Evolutionary conservation across 2,888 invertebrate species (phyloP).

Genomic region (Trichacis sp.): DNA sequence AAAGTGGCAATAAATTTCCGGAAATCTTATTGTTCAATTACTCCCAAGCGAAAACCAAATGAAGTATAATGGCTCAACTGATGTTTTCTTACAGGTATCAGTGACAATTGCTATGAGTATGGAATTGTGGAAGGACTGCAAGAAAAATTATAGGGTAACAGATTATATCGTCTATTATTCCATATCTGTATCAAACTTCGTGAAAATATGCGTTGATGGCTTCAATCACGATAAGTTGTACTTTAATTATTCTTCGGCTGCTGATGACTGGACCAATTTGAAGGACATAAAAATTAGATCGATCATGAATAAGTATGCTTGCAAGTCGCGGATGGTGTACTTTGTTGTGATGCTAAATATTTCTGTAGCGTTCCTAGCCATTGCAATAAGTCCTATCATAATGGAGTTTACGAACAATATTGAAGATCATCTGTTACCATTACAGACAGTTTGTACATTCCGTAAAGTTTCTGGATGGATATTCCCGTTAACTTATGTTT

Average conservation of each 20-base stretch:
- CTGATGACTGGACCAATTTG: slow-evolving; percentile 44
- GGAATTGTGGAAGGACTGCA: slow-evolving; percentile 44
- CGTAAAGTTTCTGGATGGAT: background rate
- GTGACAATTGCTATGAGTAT: slow-evolving; percentile 32
- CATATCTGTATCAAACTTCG: slow-evolving; percentile 37
- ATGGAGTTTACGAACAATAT: background rate
- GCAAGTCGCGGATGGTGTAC: slow-evolving; percentile 40
- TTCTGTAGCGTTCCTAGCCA: slow-evolving; percentile 10
- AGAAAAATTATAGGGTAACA: slow-evolving; percentile 40
- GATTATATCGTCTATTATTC: slow-evolving; percentile 41
- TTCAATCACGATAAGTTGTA: slow-evolving; percentile 41
- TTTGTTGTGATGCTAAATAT: slow-evolving; percentile 38
- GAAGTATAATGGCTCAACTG: too few relatives aligned
- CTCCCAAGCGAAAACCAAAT: too few relatives aligned
- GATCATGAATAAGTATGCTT: slow-evolving; percentile 39
- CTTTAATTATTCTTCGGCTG: slow-evolving; percentile 32
- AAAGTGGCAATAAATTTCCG: too few relatives aligned
- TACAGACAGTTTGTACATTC: slow-evolving; percentile 22
- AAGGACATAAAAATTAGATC: slow-evolving; percentile 24
- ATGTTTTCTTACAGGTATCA: too few relatives aligned
- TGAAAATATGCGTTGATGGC: slow-evolving; percentile 44
- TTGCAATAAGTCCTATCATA: background rate
- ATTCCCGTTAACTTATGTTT: slow-evolving; percentile 14
- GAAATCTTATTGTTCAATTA: too few relatives aligned
- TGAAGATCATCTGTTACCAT: slow-evolving; percentile 9